phyloP scores from a whole-genome alignment of 2,888 invertebrate species.

The Drosophila mulleri region DNA sequence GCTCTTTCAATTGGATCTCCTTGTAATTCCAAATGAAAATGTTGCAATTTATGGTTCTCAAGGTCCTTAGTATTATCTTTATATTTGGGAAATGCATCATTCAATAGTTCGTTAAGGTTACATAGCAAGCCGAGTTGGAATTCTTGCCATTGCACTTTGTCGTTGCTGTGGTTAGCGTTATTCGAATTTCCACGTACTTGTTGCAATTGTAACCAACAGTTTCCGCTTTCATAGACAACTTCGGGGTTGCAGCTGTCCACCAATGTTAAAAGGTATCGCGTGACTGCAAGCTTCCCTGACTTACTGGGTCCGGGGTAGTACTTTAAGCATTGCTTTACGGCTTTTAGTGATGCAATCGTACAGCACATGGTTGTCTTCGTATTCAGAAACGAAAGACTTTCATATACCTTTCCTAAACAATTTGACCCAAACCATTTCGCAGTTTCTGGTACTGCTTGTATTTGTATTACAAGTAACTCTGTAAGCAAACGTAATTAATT shows the following conservation, averaged over 20 bases:
- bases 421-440: conserved; percentile 50
- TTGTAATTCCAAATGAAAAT: conserved; percentile 29
- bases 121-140: conserved; percentile 48
- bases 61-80: neutral
- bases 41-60: conserved; percentile 9
- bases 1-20: conserved; percentile 53
- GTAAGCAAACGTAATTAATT: neutral
- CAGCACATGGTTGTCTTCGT: neutral
- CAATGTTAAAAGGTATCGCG: conserved; percentile 32
- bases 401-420: conserved; percentile 42
- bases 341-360: conserved; percentile 33
- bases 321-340: conserved; percentile 45
- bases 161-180: conserved; percentile 6
- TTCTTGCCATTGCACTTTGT: conserved; percentile 47
- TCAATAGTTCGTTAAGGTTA: conserved; percentile 36
- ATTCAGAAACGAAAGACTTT: conserved; percentile 28
- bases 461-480: conserved; percentile 46
- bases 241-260: conserved; percentile 48
- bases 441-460: conserved; percentile 38
- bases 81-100: conserved; percentile 17
- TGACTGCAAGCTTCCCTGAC: conserved; percentile 28
- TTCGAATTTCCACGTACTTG: conserved; percentile 37
- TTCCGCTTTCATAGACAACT: conserved; percentile 48
- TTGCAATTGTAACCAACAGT: conserved; percentile 60
- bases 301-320: conserved; percentile 61